phyloP scores from a whole-genome alignment of 2,888 invertebrate species.

The Plutella xylostella region DNA sequence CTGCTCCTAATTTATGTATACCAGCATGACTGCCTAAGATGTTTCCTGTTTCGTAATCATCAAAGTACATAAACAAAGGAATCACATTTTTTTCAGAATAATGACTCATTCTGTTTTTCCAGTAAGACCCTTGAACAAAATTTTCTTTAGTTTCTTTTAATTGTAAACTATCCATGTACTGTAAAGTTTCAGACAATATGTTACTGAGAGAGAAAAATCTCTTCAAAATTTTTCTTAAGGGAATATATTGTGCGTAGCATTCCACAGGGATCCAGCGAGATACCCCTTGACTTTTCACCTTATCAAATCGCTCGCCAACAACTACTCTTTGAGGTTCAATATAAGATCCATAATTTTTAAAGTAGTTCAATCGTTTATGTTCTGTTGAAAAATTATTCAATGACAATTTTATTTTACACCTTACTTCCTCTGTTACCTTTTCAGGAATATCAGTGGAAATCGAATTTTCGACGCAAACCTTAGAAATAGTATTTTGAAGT shows the following conservation, averaged over 20 bases:
- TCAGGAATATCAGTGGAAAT: not conserved
- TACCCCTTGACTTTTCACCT: not conserved
- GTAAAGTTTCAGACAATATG: conserved; percentile 5
- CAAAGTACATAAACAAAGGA: conserved; percentile 14
- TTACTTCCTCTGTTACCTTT: not conserved
- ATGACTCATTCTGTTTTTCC: not conserved
- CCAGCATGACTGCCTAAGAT: conserved; percentile 14
- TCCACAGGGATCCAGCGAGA: not conserved
- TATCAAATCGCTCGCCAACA: conserved; percentile 8
- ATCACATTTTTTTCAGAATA: not conserved
- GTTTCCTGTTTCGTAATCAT: conserved; percentile 16
- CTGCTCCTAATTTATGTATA: conserved; percentile 16
- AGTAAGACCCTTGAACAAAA: conserved; percentile 2
- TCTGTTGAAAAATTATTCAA: not conserved
- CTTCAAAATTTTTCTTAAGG: conserved; percentile 8
- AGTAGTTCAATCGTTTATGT: conserved; percentile 1
- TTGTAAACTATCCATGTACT: not conserved
- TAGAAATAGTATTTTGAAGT: not conserved
- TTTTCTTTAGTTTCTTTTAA: conserved; percentile 1
- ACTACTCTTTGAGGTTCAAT: conserved; percentile 6
- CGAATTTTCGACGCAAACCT: not conserved
- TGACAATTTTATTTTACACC: not conserved
- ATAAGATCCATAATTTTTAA: conserved; percentile 5
- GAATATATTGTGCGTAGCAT: conserved; percentile 6
- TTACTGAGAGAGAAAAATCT: conserved; percentile 8